A percentile compares a stretch with the other conserved stretches of the same genome.
Evolutionary conservation across 2,113 vertebrate species (phyloP).

Genomic region (Isichthys henryi): DNA sequence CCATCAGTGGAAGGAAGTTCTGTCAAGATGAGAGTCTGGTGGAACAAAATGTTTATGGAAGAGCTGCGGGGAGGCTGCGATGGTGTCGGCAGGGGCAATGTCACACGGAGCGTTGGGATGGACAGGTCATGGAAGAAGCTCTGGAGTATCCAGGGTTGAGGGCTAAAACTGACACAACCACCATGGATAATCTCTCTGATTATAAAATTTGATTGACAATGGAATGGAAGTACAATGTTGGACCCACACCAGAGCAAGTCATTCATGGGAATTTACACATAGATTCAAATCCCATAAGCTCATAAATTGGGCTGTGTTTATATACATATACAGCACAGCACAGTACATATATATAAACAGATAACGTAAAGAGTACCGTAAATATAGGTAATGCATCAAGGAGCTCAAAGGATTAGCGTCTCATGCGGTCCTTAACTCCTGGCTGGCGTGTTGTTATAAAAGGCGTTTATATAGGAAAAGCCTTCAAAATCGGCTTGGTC

Average conservation of each 20-base stretch:
- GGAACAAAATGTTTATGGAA: conserved; percentile 21
- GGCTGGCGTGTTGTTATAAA: conserved; percentile 59
- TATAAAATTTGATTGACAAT: conserved; percentile 10
- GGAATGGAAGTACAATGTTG: conserved; percentile 22
- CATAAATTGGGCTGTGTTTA: conserved; percentile 1
- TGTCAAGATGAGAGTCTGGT: background rate
- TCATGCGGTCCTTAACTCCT: conserved; percentile 61
- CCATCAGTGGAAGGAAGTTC: conserved; percentile 1
- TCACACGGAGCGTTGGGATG: background rate
- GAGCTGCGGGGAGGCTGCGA: conserved; percentile 2
- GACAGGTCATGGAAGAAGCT: conserved; percentile 9
- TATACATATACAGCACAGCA: conserved; percentile 16
- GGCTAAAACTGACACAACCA: background rate
- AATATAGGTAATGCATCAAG: conserved; percentile 12
- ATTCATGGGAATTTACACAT: conserved; percentile 7
- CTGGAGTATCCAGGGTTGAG: conserved; percentile 8
- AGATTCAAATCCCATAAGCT: conserved; percentile 3
- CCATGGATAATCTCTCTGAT: conserved; percentile 3
- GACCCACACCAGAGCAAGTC: conserved; percentile 13
- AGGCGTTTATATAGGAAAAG: conserved; percentile 96
- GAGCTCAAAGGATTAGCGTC: conserved; percentile 9
- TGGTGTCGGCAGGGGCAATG: background rate
- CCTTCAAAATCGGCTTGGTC: conserved; percentile 97
- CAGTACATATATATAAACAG: conserved; percentile 23
- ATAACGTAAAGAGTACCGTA: conserved; percentile 9